A percentile compares a stretch with the other conserved stretches of the same genome.
Conservation (phyloP, 1,140 invertebrate species). For the Leptoteleia sp. region DNA sequence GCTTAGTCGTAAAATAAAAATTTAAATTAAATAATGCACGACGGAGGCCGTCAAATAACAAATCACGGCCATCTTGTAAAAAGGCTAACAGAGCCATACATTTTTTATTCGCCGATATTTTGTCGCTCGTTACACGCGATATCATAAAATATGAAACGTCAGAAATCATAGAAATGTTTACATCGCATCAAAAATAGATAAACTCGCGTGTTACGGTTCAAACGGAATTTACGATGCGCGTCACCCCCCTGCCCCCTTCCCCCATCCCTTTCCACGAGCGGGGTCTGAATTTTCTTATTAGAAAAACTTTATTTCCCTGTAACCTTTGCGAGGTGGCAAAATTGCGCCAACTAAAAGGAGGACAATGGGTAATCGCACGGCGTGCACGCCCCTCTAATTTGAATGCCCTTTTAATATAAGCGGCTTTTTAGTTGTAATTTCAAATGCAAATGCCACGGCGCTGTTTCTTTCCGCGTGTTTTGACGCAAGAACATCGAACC, state of each 20-base stretch:
- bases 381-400: constrained; percentile 50
- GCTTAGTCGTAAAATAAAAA: too few relatives aligned
- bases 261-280: too few relatives aligned
- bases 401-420: constrained; percentile 57
- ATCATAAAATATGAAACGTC: constrained; percentile 24
- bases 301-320: constrained; percentile 13
- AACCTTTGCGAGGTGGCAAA: constrained; percentile 22
- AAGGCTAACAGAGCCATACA: constrained; percentile 1
- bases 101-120: constrained; percentile 21
- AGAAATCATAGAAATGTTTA: constrained; percentile 46
- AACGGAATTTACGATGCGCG: constrained; percentile 7
- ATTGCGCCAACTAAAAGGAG: constrained; percentile 13
- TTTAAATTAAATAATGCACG: constrained; percentile 31
- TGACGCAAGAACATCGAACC: constrained; percentile 40
- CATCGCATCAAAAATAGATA: constrained; percentile 30
- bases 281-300: constrained; percentile 23
- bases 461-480: constrained; percentile 53
- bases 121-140: constrained; percentile 23
- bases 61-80: constrained; percentile 29
- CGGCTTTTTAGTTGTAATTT: constrained; percentile 48
- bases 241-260: too few relatives aligned
- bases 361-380: constrained; percentile 49
- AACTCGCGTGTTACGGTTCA: background rate
- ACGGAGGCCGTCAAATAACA: constrained; percentile 5
- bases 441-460: constrained; percentile 51